Conservation (phyloP, 1,140 invertebrate genomes). For the Aphidius ervi region DNA sequence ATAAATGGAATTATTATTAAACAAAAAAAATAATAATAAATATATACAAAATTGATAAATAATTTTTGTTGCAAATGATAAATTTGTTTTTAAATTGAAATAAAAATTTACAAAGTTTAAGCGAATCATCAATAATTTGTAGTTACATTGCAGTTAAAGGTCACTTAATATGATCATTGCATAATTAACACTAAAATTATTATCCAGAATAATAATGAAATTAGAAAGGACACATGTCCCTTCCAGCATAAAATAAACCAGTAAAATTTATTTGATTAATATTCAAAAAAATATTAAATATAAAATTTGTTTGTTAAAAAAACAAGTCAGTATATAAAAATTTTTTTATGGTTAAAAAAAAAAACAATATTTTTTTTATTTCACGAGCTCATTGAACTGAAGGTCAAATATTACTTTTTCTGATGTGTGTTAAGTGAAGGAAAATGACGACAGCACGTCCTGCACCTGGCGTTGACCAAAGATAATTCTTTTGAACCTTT, state of each 20-base stretch:
- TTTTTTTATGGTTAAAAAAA: not conserved
- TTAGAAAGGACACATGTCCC: constrained; percentile 9
- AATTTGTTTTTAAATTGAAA: constrained; percentile 3
- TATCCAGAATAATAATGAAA: constrained; percentile 12
- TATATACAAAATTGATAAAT: not conserved
- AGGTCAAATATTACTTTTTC: not conserved
- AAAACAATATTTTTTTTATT: constrained; percentile 1
- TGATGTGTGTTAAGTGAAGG: constrained; percentile 21
- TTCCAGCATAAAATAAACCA: constrained; percentile 3
- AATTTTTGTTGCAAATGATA: not conserved
- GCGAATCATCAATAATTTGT: constrained; percentile 13
- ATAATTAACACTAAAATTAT: constrained; percentile 21
- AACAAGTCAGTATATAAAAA: no score
- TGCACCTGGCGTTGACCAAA: constrained; percentile 33
- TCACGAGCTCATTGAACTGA: not conserved
- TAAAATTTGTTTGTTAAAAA: no score
- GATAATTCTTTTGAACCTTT: constrained; percentile 15
- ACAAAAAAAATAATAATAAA: not conserved
- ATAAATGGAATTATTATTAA: not conserved
- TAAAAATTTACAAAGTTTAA: not conserved
- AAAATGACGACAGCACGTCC: constrained; percentile 33
- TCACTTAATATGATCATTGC: constrained; percentile 18
- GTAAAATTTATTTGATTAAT: constrained; percentile 9
- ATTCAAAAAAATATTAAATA: no score
- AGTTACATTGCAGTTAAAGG: constrained; percentile 21